These are phyloP conservation scores for Saccopteryx leptura DNA, from an alignment of 2,113 vertebrate genomes.

Conservation along the genomic window DNA sequence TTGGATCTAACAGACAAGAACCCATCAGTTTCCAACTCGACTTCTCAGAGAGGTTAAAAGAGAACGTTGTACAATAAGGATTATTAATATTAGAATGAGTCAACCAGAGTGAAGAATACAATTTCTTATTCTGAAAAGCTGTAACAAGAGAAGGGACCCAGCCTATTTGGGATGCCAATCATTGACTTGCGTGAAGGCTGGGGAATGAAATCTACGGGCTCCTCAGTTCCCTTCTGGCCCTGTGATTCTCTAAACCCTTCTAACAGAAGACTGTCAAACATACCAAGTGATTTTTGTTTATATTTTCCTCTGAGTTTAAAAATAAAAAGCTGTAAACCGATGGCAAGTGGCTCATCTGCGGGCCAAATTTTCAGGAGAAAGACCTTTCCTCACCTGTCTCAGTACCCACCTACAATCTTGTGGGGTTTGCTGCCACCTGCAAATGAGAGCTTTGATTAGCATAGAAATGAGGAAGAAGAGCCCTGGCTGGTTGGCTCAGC, in stretches of 20 bases:
- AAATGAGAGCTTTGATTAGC: neutral
- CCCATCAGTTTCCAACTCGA: neutral
- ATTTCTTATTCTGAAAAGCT: neutral
- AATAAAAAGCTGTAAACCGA: constrained; percentile 26
- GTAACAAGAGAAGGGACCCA: neutral
- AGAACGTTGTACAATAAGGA: neutral
- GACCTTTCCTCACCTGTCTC: neutral
- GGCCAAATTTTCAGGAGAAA: constrained; percentile 27
- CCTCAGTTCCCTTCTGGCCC: neutral
- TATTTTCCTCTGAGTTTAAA: constrained; percentile 12
- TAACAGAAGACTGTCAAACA: constrained; percentile 44
- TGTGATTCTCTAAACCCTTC: neutral
- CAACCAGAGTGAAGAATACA: neutral
- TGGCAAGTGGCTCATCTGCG: constrained; percentile 7
- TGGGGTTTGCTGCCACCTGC: neutral
- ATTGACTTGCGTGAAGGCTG: neutral
- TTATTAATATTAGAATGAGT: neutral
- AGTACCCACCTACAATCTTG: neutral
- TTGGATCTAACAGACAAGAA: neutral
- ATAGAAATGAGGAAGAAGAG: neutral
- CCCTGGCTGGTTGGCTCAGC: too few species aligned
- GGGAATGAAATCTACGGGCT: neutral
- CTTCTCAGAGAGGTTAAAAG: neutral
- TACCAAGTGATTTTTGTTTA: constrained; percentile 16
- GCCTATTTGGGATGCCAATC: neutral